Evolutionary conservation across 2,113 vertebrate species (phyloP).

Genomic region (Perognathus longimembris): DNA sequence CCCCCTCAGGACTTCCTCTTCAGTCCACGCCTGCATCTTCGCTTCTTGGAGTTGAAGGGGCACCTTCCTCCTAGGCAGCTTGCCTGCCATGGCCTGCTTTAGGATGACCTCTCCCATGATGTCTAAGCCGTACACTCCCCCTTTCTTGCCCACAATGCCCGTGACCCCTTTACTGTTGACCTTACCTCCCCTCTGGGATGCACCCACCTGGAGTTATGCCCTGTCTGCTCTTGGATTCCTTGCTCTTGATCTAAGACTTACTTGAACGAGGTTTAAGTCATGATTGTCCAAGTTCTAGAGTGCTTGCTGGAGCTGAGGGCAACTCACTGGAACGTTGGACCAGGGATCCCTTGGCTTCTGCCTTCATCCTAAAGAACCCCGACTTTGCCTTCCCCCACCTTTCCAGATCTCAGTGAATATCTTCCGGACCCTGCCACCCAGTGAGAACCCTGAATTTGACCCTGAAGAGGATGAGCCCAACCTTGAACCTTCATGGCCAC

Average conservation of each 20-base stretch:
- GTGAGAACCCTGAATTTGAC: slow-evolving; percentile 96
- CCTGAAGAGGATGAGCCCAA: slow-evolving; percentile 96
- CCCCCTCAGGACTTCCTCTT: background rate
- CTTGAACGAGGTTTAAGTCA: background rate
- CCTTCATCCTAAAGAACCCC: background rate
- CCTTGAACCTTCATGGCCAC: slow-evolving; percentile 95
- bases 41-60: background rate
- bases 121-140: background rate
- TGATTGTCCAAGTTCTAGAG: background rate
- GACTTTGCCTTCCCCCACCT: background rate
- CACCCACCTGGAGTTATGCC: background rate
- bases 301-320: background rate
- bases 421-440: slow-evolving; percentile 94
- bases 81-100: background rate
- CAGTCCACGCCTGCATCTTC: background rate
- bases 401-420: slow-evolving; percentile 94
- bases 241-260: background rate
- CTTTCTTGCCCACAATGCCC: background rate
- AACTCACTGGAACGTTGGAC: background rate
- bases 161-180: background rate
- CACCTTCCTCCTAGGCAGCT: background rate
- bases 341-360: background rate
- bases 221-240: background rate
- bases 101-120: background rate
- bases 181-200: background rate